Conservation (phyloP, 2,888 invertebrate genomes). For the Eulithis testata region DNA sequence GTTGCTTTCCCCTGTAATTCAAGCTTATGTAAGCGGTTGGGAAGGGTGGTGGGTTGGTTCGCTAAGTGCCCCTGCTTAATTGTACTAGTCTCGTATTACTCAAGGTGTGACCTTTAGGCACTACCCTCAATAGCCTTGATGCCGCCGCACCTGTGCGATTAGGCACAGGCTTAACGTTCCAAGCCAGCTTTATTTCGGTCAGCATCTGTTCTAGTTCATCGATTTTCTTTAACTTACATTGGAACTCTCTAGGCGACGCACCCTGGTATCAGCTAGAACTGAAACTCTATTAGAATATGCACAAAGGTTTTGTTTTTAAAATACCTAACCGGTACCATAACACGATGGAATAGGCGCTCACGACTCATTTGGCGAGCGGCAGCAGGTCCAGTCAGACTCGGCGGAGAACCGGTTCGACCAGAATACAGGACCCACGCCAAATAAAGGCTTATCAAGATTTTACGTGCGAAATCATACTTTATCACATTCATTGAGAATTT, state of each 20-base stretch:
- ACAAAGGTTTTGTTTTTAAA: slow-evolving; percentile 16
- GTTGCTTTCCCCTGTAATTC: slow-evolving; percentile 31
- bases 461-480: slow-evolving; percentile 31
- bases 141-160: slow-evolving; percentile 55
- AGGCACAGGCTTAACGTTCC: slow-evolving; percentile 38
- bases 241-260: background rate
- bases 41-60: slow-evolving; percentile 44
- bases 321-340: slow-evolving; percentile 47
- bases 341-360: slow-evolving; percentile 70
- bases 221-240: slow-evolving; percentile 23
- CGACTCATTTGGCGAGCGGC: slow-evolving; percentile 75
- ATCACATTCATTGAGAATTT: slow-evolving; percentile 28
- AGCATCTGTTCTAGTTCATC: slow-evolving; percentile 34
- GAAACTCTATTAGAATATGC: background rate
- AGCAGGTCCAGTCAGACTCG: slow-evolving; percentile 78
- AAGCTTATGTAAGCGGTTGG: slow-evolving; percentile 37
- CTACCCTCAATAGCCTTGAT: slow-evolving; percentile 57
- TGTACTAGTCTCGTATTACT: slow-evolving; percentile 62
- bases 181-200: slow-evolving; percentile 34
- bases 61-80: slow-evolving; percentile 54
- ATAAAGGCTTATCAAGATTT: slow-evolving; percentile 59
- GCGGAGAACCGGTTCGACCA: slow-evolving; percentile 79
- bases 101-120: slow-evolving; percentile 64
- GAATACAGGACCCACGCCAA: slow-evolving; percentile 69
- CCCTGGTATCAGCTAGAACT: background rate